Conservation (phyloP, 2,888 invertebrate species). For the Drosophila hamatofila region DNA sequence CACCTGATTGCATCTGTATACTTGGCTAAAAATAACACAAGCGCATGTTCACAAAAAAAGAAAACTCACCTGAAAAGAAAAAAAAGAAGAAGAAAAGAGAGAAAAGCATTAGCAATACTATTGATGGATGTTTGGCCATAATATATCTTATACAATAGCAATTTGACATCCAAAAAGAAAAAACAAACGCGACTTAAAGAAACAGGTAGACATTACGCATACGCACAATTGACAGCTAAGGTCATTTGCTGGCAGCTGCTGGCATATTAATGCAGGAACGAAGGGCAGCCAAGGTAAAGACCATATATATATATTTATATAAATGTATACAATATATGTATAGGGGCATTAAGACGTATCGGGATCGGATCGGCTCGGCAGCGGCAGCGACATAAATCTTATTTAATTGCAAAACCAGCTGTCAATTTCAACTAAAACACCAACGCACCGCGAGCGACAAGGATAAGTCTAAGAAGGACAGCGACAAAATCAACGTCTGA, state of each 20-base stretch:
- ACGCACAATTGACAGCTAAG: conserved; percentile 64
- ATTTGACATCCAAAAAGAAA: conserved; percentile 18
- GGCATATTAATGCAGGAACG: conserved; percentile 66
- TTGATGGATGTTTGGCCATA: conserved; percentile 22
- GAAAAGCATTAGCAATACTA: conserved; percentile 10
- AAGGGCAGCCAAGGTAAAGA: conserved; percentile 27
- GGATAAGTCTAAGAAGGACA: conserved; percentile 19
- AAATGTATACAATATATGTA: conserved; percentile 12
- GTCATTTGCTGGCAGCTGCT: conserved; percentile 54
- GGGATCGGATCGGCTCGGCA: conserved; percentile 20
- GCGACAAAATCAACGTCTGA: conserved; percentile 53
- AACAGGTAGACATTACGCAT: conserved; percentile 28
- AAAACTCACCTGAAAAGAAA: conserved; percentile 51
- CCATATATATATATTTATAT: neutral
- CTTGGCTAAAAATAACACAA: conserved; percentile 1
- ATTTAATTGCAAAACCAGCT: conserved; percentile 79
- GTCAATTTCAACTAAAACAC: conserved; percentile 70
- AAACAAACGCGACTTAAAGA: neutral
- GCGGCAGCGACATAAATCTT: conserved; percentile 71
- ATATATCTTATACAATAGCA: conserved; percentile 19
- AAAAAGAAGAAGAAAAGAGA: neutral
- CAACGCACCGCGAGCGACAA: conserved; percentile 12
- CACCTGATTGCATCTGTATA: conserved; percentile 19
- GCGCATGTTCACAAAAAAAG: neutral
- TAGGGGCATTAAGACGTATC: conserved; percentile 27